Conservation (phyloP, 2,113 vertebrate species). For the Fukomys damarensis region DNA sequence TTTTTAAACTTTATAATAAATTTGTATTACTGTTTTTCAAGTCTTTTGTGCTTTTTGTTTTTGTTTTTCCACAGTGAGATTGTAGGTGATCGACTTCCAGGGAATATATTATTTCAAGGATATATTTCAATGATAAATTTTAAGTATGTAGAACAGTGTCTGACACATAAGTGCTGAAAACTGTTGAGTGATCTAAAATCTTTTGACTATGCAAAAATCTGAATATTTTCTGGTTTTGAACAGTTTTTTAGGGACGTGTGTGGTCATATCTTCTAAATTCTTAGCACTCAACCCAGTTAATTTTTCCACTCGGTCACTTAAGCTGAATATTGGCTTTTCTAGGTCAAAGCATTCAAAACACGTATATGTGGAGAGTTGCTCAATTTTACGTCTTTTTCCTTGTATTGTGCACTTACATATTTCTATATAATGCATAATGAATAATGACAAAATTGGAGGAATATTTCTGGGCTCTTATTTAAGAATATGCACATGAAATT, state of each 20-base stretch:
- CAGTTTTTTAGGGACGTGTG: not conserved
- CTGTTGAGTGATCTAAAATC: slow-evolving; percentile 8
- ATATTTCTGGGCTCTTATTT: not conserved
- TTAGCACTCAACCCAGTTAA: not conserved
- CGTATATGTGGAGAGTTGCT: not conserved
- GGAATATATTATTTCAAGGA: not conserved
- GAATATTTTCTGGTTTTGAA: not conserved
- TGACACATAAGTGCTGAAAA: not conserved
- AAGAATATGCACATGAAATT: not conserved
- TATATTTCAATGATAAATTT: too few species aligned
- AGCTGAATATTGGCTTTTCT: not conserved
- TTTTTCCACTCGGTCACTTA: not conserved
- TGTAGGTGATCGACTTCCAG: not conserved
- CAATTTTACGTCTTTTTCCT: not conserved
- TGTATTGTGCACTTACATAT: not conserved
- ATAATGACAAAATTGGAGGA: not conserved
- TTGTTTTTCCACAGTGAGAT: not conserved
- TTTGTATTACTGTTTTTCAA: not conserved
- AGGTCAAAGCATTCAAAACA: slow-evolving; percentile 10
- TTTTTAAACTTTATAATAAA: not conserved
- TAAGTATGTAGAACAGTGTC: not conserved
- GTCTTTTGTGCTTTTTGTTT: not conserved
- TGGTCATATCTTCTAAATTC: slow-evolving; percentile 1
- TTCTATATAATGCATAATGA: not conserved
- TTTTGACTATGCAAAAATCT: not conserved